Percentiles rank a stretch among this genome's conserved stretches.
These are phyloP conservation scores for Epinephelus moara DNA, from an alignment of 2,113 vertebrate genomes.

Conservation along the genomic window DNA sequence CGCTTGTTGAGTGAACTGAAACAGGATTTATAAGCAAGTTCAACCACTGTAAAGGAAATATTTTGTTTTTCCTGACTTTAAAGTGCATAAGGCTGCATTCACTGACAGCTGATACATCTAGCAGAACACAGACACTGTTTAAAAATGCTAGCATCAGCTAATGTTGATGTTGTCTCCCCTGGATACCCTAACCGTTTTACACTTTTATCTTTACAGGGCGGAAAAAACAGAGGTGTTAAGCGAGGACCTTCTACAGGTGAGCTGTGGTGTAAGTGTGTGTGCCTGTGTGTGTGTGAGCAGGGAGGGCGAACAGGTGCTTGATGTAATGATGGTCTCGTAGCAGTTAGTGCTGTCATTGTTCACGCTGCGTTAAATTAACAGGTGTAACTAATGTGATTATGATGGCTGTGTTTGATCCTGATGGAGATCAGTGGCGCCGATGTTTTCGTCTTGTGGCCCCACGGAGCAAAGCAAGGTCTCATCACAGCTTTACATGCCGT, in stretches of 20 bases:
- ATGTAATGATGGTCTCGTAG: constrained; percentile 7
- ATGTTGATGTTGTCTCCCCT: neutral
- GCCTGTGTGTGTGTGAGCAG: neutral
- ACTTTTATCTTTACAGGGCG: constrained; percentile 85
- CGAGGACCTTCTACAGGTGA: constrained; percentile 96
- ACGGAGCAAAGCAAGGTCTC: neutral
- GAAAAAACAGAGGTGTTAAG: constrained; percentile 98
- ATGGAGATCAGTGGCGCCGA: neutral
- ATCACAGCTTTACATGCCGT: neutral
- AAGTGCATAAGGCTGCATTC: neutral
- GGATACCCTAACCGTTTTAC: constrained; percentile 30
- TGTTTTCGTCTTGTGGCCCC: neutral
- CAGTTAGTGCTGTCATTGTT: neutral
- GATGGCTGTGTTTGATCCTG: neutral
- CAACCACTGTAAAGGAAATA: neutral
- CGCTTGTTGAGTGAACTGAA: constrained; percentile 30
- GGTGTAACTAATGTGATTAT: constrained; percentile 35
- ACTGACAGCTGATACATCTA: neutral
- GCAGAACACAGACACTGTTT: neutral
- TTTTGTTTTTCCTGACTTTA: constrained; percentile 6
- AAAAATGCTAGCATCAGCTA: constrained; percentile 7
- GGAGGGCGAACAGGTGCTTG: neutral
- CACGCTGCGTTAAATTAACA: constrained; percentile 6
- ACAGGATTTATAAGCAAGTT: neutral
- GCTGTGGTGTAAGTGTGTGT: neutral